Evolutionary conservation across 1,140 invertebrate species (phyloP).

Genomic region (Caenorhabditis brenneri): DNA sequence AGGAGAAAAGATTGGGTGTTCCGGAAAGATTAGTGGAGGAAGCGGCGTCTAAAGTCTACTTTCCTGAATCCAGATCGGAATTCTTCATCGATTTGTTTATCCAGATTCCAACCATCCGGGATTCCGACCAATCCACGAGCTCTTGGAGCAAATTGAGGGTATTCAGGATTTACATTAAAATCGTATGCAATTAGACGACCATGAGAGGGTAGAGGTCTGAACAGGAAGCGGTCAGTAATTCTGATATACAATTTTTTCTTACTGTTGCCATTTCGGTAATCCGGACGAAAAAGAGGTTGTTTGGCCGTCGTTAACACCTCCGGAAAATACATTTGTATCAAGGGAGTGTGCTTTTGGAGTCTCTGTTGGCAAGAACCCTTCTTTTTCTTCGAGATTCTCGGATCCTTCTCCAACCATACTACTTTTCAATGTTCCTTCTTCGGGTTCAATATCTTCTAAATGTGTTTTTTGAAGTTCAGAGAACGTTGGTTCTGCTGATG

Average conservation of each 20-base stretch:
- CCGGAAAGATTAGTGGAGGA: not conserved
- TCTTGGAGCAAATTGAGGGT: constrained; percentile 46
- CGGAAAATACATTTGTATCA: not conserved
- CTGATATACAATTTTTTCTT: not conserved
- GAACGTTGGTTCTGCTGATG: constrained; percentile 2
- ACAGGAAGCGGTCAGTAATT: not conserved
- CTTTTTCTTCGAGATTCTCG: not conserved
- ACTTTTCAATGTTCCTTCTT: not conserved
- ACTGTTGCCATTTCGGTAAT: not conserved
- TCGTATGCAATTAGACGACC: constrained; percentile 44
- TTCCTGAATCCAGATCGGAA: constrained; percentile 51
- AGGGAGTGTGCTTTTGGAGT: not conserved
- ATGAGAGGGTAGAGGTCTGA: not conserved
- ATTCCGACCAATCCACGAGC: constrained; percentile 51
- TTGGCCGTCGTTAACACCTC: not conserved
- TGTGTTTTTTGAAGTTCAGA: not conserved
- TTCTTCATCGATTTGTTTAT: constrained; percentile 54
- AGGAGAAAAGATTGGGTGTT: not conserved
- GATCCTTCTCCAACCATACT: constrained; percentile 5
- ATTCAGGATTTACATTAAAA: constrained; percentile 53
- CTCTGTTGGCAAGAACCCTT: not conserved
- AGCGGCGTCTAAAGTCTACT: not conserved
- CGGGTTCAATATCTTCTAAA: not conserved
- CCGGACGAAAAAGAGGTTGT: not conserved
- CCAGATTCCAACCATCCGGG: constrained; percentile 52